phyloP scores from a whole-genome alignment of 1,140 invertebrate species.

The Drosophila teissieri region DNA sequence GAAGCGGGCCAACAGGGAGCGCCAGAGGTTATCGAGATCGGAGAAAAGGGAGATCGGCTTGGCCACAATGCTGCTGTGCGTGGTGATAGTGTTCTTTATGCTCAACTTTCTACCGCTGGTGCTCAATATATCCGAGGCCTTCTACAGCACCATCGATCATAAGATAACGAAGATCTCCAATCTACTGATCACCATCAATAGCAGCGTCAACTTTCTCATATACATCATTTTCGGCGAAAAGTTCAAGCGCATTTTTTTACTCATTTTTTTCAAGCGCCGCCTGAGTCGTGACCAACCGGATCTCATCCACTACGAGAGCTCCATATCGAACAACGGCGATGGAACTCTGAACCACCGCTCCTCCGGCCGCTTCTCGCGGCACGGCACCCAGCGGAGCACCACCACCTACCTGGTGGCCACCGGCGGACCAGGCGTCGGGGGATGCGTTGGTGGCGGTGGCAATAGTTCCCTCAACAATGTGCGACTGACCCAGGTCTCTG shows the following conservation, averaged over 20 bases:
- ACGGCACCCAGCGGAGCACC: constrained; percentile 86
- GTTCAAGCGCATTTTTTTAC: constrained; percentile 95
- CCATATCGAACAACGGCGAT: constrained; percentile 91
- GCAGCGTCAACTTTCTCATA: constrained; percentile 98
- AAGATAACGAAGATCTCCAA: constrained; percentile 94
- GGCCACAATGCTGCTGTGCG: constrained; percentile 96
- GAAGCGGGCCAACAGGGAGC: constrained; percentile 92
- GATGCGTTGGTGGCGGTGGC: constrained; percentile 83
- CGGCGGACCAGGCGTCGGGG: constrained; percentile 73
- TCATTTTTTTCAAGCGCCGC: constrained; percentile 91
- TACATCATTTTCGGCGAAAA: constrained; percentile 99
- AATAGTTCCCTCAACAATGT: constrained; percentile 75
- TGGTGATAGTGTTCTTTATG: constrained; percentile 97
- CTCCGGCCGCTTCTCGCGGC: constrained; percentile 88
- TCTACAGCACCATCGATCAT: constrained; percentile 88
- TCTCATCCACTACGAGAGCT: constrained; percentile 91
- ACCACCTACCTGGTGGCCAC: constrained; percentile 78
- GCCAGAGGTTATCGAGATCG: constrained; percentile 91
- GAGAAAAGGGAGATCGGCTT: constrained; percentile 94
- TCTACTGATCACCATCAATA: constrained; percentile 97
- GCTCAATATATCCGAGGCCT: constrained; percentile 94
- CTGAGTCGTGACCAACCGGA: constrained; percentile 89
- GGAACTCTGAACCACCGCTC: constrained; percentile 86
- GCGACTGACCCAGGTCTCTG: constrained; percentile 69
- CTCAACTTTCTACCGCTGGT: constrained; percentile 96